Percentiles rank a stretch among this genome's conserved stretches.
Conservation (phyloP, 2,113 vertebrate species). For the Passer domesticus region DNA sequence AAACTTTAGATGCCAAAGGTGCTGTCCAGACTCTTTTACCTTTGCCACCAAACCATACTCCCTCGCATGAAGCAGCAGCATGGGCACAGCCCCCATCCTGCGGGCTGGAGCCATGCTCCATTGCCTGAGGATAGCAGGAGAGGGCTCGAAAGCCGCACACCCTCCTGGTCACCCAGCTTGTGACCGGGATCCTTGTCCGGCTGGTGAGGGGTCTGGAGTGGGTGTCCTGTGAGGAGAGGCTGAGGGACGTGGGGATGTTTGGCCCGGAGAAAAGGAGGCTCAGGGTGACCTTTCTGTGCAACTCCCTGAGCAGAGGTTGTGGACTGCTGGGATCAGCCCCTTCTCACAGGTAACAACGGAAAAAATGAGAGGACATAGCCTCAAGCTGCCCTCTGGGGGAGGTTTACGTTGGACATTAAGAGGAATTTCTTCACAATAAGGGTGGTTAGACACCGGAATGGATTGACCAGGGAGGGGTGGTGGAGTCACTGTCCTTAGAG, state of each 20-base stretch:
- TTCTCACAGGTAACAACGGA: neutral
- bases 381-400: neutral
- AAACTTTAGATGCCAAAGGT: fast-evolving
- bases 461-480: neutral
- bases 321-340: too few species aligned
- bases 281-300: neutral
- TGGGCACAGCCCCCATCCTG: fast-evolving
- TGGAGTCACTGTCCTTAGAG: neutral
- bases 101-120: fast-evolving
- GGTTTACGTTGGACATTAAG: neutral
- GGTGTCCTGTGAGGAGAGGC: fast-evolving
- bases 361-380: too few species aligned
- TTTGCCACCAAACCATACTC: fast-evolving
- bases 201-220: neutral
- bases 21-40: neutral
- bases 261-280: neutral
- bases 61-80: fast-evolving
- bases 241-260: neutral
- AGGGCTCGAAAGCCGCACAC: fast-evolving
- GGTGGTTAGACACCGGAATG: neutral
- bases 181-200: fast-evolving
- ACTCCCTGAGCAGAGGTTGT: fast-evolving
- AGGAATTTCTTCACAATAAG: neutral
- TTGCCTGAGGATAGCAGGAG: fast-evolving
- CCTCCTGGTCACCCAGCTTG: fast-evolving